phyloP scores from a whole-genome alignment of 2,888 invertebrate genomes.

The Glyphotaelius pellucidus region DNA sequence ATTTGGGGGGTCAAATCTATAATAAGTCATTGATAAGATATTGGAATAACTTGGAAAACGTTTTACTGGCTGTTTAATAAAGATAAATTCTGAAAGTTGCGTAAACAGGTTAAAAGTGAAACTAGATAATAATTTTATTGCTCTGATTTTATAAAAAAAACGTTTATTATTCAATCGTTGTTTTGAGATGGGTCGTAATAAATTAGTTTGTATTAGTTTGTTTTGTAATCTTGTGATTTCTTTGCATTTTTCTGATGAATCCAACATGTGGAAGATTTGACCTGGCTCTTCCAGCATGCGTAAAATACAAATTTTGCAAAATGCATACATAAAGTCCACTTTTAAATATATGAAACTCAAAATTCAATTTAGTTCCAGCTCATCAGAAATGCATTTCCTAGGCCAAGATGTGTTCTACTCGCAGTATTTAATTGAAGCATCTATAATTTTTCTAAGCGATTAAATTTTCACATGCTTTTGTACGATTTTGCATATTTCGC shows the following conservation, averaged over 20 bases:
- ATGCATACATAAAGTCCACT: too few relatives aligned
- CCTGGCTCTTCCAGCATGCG: too few relatives aligned
- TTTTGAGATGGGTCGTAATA: background rate
- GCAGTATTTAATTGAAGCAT: too few relatives aligned
- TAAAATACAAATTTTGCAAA: too few relatives aligned
- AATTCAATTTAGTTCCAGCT: too few relatives aligned
- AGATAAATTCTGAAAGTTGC: background rate
- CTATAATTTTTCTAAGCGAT: too few relatives aligned
- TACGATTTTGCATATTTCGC: too few relatives aligned
- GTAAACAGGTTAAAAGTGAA: background rate
- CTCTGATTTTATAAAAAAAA: background rate
- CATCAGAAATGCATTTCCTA: too few relatives aligned
- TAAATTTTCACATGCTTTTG: too few relatives aligned
- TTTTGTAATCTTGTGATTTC: background rate
- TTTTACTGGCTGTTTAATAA: background rate
- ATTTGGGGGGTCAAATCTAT: background rate
- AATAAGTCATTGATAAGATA: background rate
- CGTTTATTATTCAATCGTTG: background rate
- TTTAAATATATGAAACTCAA: too few relatives aligned
- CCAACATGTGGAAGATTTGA: background rate
- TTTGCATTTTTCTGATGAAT: background rate
- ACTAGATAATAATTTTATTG: background rate
- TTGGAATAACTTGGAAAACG: background rate
- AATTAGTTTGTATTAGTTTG: background rate
- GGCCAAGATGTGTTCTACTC: too few relatives aligned